Base-by-base conservation (phyloP, 2,888 invertebrate genomes). In the Apamea monoglypha region DNA sequence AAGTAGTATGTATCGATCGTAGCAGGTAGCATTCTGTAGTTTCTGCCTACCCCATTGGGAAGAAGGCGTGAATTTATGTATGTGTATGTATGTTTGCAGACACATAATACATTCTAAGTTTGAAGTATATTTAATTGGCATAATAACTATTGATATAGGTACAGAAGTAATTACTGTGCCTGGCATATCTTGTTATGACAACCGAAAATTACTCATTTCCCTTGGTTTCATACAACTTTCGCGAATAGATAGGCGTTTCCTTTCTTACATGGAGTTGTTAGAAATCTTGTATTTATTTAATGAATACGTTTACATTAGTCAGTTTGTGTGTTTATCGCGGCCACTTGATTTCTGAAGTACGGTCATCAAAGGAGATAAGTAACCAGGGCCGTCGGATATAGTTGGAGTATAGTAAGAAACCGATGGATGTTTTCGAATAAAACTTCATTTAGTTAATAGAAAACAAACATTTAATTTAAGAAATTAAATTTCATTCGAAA, bases 131-230 rank as follows among this genome's bases (percentile, higher is more conserved):
- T 32, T 29, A 21, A 68, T 21, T 21, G 32, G 16, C 14, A 69
- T 21, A 25, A 10, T 29, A n/a, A n/a, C n/a, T 29, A 16, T 50
- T 14, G 7, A 16, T 25, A 32, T 32, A 64, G 21, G 2, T 44
- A n/a, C 18, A 50, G 7, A 50, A 29, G 4, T 75, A 36, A 50
- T 47, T 6, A 76, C 32, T 2, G 74, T 21, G n/a, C 59, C 18
- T 12, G 72, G 7, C 29, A 36, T 14, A n/a, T 40, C 32, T 44
- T 1, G 32, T 67, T 18, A 75, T 70, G 66, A 56, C 61, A 36
- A 47, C 25, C 59, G 50, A 73, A 76, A 74, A 86, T 76, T 68
- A 84, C 78, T 86, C 70, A 86, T 84, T 79, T 86, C 87, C 79
- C 10, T 61, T 67, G 1, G 36, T 67, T 69, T n/a, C 29, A 53